phyloP scores from a whole-genome alignment of 2,888 invertebrate species.

The Saturnia pavonia region DNA sequence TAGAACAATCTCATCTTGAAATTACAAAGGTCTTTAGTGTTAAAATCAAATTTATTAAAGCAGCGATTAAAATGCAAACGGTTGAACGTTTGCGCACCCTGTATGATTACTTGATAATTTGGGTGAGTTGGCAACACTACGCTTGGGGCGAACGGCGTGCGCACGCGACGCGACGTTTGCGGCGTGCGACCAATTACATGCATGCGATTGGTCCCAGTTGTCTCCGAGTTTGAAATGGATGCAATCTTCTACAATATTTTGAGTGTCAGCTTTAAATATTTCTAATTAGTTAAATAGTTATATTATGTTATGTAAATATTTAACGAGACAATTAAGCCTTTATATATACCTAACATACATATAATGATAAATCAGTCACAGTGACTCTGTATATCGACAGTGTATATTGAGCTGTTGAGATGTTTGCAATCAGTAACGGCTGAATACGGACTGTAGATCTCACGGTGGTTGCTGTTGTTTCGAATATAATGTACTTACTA shows the following conservation, averaged over 20 bases:
- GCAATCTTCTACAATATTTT: background rate
- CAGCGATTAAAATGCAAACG: constrained; percentile 60
- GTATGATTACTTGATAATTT: constrained; percentile 68
- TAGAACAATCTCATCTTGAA: background rate
- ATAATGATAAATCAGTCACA: too few relatives aligned
- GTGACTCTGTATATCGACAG: too few relatives aligned
- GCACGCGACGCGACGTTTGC: constrained; percentile 63
- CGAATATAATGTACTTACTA: too few relatives aligned
- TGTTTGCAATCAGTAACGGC: too few relatives aligned
- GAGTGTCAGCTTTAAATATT: background rate
- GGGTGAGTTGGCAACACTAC: constrained; percentile 54
- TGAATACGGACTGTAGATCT: too few relatives aligned
- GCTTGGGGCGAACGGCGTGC: constrained; percentile 49
- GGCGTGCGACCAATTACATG: constrained; percentile 55
- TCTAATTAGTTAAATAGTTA: background rate
- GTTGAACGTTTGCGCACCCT: constrained; percentile 56
- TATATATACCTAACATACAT: too few relatives aligned
- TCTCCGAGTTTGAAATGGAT: background rate
- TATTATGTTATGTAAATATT: too few relatives aligned
- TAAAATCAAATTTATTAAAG: constrained; percentile 40
- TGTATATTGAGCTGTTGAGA: too few relatives aligned
- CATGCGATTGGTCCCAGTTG: constrained; percentile 51
- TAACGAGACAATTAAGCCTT: too few relatives aligned
- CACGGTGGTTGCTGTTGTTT: too few relatives aligned
- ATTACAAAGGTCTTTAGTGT: background rate